Percentiles rank a stretch among this genome's conserved stretches.
Evolutionary conservation across 1,140 invertebrate genomes (phyloP).

Genomic region (Tetragnatha versicolor): DNA sequence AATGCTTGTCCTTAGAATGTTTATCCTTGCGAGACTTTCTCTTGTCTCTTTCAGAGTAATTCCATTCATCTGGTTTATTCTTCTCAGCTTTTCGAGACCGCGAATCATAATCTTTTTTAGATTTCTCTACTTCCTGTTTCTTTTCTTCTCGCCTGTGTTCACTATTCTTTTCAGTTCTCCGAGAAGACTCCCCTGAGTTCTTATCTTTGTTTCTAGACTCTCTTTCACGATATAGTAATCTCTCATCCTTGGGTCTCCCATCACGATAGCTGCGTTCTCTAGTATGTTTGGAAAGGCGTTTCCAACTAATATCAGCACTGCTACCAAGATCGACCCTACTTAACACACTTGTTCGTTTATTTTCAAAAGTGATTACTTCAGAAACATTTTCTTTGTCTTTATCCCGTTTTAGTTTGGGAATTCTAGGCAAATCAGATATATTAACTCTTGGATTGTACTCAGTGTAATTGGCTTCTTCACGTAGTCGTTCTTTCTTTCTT

Average conservation of each 20-base stretch:
- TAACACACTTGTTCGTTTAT: constrained; percentile 55
- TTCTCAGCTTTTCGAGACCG: constrained; percentile 29
- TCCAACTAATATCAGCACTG: constrained; percentile 68
- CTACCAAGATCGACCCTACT: constrained; percentile 48
- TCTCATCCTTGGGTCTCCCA: constrained; percentile 66
- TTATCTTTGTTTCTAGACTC: constrained; percentile 62
- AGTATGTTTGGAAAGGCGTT: constrained; percentile 79
- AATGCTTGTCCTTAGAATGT: constrained; percentile 42
- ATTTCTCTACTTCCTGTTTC: constrained; percentile 42
- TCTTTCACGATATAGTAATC: constrained; percentile 58
- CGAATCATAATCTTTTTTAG: constrained; percentile 14
- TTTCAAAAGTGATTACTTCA: constrained; percentile 33
- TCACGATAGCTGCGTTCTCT: constrained; percentile 84
- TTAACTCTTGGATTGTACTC: constrained; percentile 51
- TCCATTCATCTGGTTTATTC: constrained; percentile 6
- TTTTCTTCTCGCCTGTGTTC: constrained; percentile 61
- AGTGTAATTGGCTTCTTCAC: constrained; percentile 21
- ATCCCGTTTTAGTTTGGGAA: constrained; percentile 58
- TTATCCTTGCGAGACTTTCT: constrained; percentile 40
- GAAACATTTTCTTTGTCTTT: constrained; percentile 32
- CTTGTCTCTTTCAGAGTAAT: constrained; percentile 37
- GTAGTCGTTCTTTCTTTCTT: constrained; percentile 57
- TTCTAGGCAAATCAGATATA: constrained; percentile 58
- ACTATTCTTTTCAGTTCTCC: constrained; percentile 65
- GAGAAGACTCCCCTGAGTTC: constrained; percentile 58